Conservation (phyloP, 2,797 vertebrate species). For the Sarcophilus harrisii region DNA sequence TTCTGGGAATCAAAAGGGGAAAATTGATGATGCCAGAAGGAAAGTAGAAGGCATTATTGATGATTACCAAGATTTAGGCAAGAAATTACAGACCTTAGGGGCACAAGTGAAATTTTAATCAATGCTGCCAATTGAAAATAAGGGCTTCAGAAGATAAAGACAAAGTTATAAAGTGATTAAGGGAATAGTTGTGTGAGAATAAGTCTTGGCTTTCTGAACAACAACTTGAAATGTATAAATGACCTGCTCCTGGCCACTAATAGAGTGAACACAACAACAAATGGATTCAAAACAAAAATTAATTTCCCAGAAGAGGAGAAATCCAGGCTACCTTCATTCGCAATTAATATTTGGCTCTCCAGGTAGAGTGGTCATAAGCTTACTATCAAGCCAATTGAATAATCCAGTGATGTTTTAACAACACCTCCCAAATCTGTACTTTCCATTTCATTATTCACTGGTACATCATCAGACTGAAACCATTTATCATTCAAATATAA, state of each 20-base stretch:
- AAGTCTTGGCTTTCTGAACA: background rate
- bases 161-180: background rate
- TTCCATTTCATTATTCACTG: background rate
- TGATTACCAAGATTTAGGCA: background rate
- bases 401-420: background rate
- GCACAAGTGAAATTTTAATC: background rate
- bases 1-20: background rate
- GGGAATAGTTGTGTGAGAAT: background rate
- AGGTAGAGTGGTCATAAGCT: background rate
- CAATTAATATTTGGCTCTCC: background rate
- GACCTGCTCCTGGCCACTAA: background rate
- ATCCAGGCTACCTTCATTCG: background rate
- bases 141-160: background rate
- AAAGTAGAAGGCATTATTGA: background rate
- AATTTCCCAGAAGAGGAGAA: background rate
- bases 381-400: background rate
- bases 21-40: background rate
- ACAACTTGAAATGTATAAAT: background rate
- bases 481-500: background rate
- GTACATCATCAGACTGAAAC: background rate
- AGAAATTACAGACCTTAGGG: background rate
- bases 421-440: background rate
- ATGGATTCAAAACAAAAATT: background rate
- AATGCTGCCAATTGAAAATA: background rate
- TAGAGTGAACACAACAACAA: background rate